Base-by-base conservation (phyloP, 64 coral and sea anemone species). In the Platygyra sinensis region DNA sequence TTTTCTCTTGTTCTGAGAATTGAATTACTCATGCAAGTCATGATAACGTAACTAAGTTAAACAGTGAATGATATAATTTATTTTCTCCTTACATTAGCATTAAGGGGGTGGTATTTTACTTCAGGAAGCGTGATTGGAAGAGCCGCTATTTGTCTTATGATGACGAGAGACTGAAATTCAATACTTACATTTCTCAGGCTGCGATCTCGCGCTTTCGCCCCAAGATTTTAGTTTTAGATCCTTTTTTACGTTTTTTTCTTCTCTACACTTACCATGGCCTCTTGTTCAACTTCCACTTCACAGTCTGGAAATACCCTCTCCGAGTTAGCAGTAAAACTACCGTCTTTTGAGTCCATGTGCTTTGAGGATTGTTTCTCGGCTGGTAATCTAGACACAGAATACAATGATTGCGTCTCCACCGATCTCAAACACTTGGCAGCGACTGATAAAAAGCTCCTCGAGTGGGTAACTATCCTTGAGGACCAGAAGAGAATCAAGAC, bases 381-480 rank as follows among this genome's bases (percentile, higher is more conserved):
- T 50, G 5, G 20, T 9, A 22, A 22, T 38, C 81, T 69, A 25
- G 65, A 69, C 22, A 11, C 11, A 10, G 49, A 42, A 20, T 19
- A 71, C 20, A 22, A 71, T 17, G 62, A 72, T 0, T 85, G 24
- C 38, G 30, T 50, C 39, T 51, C 42, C 1, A 71, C 18, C 39
- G 32, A 85, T 51, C 42, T 65, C 8, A n/a, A 85, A 85, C 16
- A 8, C 62, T 6, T 72, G 24, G 81, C 81, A 19, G 20, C 62
- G 62, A 85, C n/a, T 46, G 81, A 85, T 16, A 46, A 67, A 71
- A 85, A 85, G 36, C 61, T 85, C 22, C 33, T 4, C 24, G 81
- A 85, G 2, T 31, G 27, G n/a, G 22, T 71, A 19, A 14, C 60
- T 15, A 61, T 22, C 5, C 12, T 49, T 42, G 81, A 85, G 38